A percentile compares a stretch with the other conserved stretches of the same genome.
phyloP scores from a whole-genome alignment of 64 coral and sea anemone species.

The Actinia equina region DNA sequence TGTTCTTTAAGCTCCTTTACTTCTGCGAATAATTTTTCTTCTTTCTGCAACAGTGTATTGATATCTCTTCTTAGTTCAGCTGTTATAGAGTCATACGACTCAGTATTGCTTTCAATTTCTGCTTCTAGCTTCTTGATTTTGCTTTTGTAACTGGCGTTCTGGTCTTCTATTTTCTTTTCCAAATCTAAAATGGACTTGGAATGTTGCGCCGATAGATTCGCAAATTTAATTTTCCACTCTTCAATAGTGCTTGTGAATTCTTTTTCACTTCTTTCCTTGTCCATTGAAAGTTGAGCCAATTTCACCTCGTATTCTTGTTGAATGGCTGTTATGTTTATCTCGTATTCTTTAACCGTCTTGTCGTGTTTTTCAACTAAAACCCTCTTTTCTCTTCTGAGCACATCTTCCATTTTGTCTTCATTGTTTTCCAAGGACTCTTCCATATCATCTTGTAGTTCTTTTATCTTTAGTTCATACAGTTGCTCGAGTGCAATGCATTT shows the following conservation, averaged over 20 bases:
- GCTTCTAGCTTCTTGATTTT: not conserved
- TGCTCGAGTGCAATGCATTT: constrained; percentile 5
- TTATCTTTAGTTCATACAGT: constrained; percentile 21
- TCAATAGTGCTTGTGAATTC: not conserved
- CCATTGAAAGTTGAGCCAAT: constrained; percentile 20
- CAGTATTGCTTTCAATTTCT: not conserved
- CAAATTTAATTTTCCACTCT: constrained; percentile 6
- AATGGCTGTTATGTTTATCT: not conserved
- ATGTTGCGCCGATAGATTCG: not conserved
- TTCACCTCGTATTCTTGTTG: constrained; percentile 41
- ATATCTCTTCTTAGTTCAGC: not conserved
- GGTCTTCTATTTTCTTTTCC: not conserved
- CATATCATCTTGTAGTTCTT: constrained; percentile 42
- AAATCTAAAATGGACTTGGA: not conserved
- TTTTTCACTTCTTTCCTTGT: constrained; percentile 8
- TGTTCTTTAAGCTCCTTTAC: not conserved
- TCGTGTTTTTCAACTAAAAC: constrained; percentile 15
- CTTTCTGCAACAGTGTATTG: not conserved
- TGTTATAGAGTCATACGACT: not conserved
- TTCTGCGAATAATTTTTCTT: not conserved
- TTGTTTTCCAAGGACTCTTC: not conserved
- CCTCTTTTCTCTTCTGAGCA: constrained; percentile 6
- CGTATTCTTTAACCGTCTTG: constrained; percentile 28
- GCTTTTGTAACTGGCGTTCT: not conserved
- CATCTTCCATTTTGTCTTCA: constrained; percentile 20